These are phyloP conservation scores for Mycetomoellerius zeteki DNA, from an alignment of 1,140 invertebrate genomes.

Conservation along the genomic window DNA sequence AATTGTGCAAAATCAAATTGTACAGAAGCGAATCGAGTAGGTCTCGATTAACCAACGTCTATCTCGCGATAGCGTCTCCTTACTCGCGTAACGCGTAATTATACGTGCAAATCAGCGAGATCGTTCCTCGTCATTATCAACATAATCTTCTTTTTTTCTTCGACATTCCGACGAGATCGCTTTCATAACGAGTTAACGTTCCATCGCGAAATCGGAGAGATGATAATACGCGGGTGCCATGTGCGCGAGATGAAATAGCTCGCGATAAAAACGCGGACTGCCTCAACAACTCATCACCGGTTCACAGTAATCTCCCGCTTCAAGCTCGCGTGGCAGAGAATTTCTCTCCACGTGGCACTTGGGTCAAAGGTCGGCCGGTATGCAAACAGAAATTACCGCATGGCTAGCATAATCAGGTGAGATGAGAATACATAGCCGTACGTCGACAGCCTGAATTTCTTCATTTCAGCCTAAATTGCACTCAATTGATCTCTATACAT, in stretches of 20 bases:
- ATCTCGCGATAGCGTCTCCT: not conserved
- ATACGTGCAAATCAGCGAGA: not conserved
- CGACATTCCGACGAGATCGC: not conserved
- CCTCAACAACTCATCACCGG: not conserved
- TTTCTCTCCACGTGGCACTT: not conserved
- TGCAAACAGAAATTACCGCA: constrained; percentile 36
- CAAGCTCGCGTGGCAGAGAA: not conserved
- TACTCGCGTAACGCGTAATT: not conserved
- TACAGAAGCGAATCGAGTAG: not conserved
- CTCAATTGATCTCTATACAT: constrained; percentile 5
- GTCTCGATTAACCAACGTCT: constrained; percentile 29
- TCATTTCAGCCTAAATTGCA: constrained; percentile 2
- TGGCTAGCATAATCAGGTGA: constrained; percentile 32
- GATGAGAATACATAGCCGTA: not conserved
- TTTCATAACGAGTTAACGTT: constrained; percentile 19
- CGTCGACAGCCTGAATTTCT: constrained; percentile 5
- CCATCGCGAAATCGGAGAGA: not conserved
- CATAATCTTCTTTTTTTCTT: not conserved
- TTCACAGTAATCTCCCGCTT: constrained; percentile 18
- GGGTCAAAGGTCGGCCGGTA: constrained; percentile 28
- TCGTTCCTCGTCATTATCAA: not conserved
- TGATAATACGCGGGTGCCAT: constrained; percentile 9
- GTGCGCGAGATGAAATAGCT: constrained; percentile 3
- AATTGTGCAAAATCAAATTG: constrained; percentile 46
- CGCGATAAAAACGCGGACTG: constrained; percentile 11